Percentiles rank a stretch among this genome's conserved stretches.
Evolutionary conservation across 2,888 invertebrate species (phyloP).

Genomic region (Octonoba sinensis): DNA sequence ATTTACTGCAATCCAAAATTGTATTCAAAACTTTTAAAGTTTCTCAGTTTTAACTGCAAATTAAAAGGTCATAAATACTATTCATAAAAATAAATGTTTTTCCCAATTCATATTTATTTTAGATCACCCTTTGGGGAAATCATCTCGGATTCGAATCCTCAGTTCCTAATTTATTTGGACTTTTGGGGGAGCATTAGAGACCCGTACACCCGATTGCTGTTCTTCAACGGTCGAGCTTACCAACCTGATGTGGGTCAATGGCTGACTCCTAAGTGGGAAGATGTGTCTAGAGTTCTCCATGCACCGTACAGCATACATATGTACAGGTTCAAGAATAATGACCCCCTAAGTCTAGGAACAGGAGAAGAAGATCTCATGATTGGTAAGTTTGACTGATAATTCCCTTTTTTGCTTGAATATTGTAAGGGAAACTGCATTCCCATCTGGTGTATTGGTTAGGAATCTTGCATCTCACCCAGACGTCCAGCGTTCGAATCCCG

Average conservation of each 20-base stretch:
- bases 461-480: too few species aligned
- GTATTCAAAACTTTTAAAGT: not conserved
- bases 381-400: constrained; percentile 42
- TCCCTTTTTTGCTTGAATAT: constrained; percentile 2
- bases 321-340: constrained; percentile 91
- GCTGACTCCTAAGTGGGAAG: constrained; percentile 95
- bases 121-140: constrained; percentile 93
- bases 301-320: constrained; percentile 87
- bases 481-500: not conserved
- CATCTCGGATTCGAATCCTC: constrained; percentile 93
- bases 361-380: constrained; percentile 54
- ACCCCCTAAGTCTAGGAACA: constrained; percentile 82
- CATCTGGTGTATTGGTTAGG: too few species aligned
- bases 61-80: not conserved
- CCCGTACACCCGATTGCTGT: constrained; percentile 75
- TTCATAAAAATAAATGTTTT: not conserved
- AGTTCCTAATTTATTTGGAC: constrained; percentile 92
- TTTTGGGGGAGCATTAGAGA: constrained; percentile 94
- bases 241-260: constrained; percentile 95
- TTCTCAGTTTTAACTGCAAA: not conserved
- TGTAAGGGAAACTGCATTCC: too few species aligned
- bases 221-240: constrained; percentile 87
- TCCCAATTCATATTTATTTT: not conserved
- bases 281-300: constrained; percentile 83
- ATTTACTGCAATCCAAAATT: not conserved